phyloP scores from a whole-genome alignment of 2,113 vertebrate species.

The Hypomesus transpacificus region DNA sequence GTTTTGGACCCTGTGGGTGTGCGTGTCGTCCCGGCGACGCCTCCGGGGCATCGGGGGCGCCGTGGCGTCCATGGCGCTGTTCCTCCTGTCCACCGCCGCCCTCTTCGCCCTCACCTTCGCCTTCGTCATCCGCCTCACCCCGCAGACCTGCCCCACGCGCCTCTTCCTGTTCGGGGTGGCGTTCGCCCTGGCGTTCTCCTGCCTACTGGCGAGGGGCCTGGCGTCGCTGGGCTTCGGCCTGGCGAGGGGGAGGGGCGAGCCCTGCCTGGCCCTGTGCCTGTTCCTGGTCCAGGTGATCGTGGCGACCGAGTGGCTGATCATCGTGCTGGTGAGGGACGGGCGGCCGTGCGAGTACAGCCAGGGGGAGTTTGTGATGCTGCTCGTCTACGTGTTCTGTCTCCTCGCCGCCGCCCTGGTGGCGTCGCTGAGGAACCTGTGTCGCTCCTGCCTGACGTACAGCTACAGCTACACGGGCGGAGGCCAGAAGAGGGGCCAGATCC shows the following conservation, averaged over 20 bases:
- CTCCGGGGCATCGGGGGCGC: constrained; percentile 41
- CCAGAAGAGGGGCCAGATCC: constrained; percentile 68
- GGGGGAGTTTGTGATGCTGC: constrained; percentile 83
- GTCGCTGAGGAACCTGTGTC: constrained; percentile 69
- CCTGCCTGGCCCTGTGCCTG: constrained; percentile 71
- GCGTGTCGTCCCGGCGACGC: not conserved
- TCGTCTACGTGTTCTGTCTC: constrained; percentile 84
- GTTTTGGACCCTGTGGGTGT: constrained; percentile 70
- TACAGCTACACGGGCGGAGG: constrained; percentile 54
- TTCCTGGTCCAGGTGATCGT: constrained; percentile 83
- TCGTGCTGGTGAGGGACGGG: constrained; percentile 63
- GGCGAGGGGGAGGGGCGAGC: constrained; percentile 67
- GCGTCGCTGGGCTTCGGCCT: constrained; percentile 72
- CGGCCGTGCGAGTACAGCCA: constrained; percentile 63
- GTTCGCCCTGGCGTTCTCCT: constrained; percentile 86
- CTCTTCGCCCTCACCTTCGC: constrained; percentile 86
- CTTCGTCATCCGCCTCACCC: constrained; percentile 78
- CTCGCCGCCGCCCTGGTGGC: constrained; percentile 71
- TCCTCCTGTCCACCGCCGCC: constrained; percentile 78
- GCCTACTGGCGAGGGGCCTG: constrained; percentile 77
- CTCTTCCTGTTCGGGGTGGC: constrained; percentile 86
- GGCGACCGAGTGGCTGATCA: constrained; percentile 75
- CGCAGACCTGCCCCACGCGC: constrained; percentile 77
- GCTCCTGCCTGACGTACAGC: constrained; percentile 53
- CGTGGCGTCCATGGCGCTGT: constrained; percentile 75